phyloP scores from a whole-genome alignment of 1,140 invertebrate genomes.

The Frieseomelitta varia region DNA sequence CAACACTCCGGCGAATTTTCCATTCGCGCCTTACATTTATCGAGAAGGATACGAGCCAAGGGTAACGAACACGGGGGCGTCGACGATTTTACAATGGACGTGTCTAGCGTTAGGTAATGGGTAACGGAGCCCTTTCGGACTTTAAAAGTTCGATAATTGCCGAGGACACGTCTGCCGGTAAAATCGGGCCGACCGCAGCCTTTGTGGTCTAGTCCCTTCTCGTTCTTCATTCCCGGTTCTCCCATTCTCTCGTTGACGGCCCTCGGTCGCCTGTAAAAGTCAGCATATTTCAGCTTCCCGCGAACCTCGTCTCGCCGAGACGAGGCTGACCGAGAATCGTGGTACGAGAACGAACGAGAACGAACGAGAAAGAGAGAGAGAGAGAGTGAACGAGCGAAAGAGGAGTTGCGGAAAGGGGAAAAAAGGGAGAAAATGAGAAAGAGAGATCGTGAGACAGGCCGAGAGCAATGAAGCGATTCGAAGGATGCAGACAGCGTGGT shows the following conservation, averaged over 20 bases:
- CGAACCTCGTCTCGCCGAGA: slow-evolving; percentile 39
- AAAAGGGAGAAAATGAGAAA: slow-evolving; percentile 23
- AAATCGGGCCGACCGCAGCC: slow-evolving; percentile 80
- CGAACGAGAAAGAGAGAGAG: slow-evolving; percentile 5
- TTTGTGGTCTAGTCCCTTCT: slow-evolving; percentile 77
- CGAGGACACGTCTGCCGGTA: slow-evolving; percentile 79
- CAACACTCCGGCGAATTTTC: slow-evolving; percentile 5
- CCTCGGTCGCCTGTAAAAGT: slow-evolving; percentile 78
- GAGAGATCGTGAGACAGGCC: slow-evolving; percentile 30
- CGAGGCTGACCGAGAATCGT: slow-evolving; percentile 43
- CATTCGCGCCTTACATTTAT: slow-evolving; percentile 4
- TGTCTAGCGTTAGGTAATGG: slow-evolving; percentile 63
- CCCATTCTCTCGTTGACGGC: slow-evolving; percentile 46
- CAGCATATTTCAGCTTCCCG: slow-evolving; percentile 79
- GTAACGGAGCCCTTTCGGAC: slow-evolving; percentile 68
- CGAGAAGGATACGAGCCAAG: slow-evolving; percentile 25
- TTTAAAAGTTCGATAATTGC: slow-evolving; percentile 81
- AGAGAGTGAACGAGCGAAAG: slow-evolving; percentile 3
- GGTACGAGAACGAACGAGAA: slow-evolving; percentile 9
- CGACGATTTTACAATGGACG: slow-evolving; percentile 58
- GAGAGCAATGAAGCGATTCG: slow-evolving; percentile 34
- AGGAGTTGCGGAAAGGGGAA: neutral
- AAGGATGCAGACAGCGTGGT: slow-evolving; percentile 44
- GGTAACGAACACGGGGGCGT: slow-evolving; percentile 37
- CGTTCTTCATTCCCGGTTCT: slow-evolving; percentile 61